Evolutionary conservation across 2,113 vertebrate species (phyloP), one percentile per base, ranked within the genome.

Genomic region (Paramormyrops kingsleyae): DNA sequence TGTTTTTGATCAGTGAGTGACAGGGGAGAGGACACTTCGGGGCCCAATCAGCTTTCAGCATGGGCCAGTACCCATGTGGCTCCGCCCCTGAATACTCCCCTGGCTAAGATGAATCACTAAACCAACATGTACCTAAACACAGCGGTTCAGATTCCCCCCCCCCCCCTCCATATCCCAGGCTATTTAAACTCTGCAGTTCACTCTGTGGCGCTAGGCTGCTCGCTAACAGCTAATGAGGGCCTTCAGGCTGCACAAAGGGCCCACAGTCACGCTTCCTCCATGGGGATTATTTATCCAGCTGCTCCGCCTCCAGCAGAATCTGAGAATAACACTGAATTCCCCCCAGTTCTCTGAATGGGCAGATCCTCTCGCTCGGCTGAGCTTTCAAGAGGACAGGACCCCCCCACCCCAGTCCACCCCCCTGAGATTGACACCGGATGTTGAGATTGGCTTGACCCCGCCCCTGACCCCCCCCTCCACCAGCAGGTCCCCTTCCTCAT

Each of bases 221-320:
- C 10, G 42, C 44, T 49, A 24, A 47, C 21, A 85, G 47, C 44
- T 24, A n/a, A 27, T 46, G 24, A 50, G 44, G n/a, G n/a, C 62
- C n/a, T 66, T 66, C 62, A 12, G 62, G 62, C 62, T 12, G 62
- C 62, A 62, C 46, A 47, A 35, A 39, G 35, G 1, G 46, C 44
- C 44, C 10, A 47, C 46, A n/a, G 21, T 84, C 39, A 24, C 5
- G 44, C 44, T 44, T 46, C 19, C 24, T 24, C 44, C n/a, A 85
- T 24, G 49, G 44, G 83, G 10, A 50, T 85, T 85, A 85, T 85
- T 85, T 85, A 85, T 49, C 83, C 83, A 85, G 24, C 42, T 85
- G 83, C 83, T 24, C 83, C 7, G 8, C 4, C 4, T 85, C 47
- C 47, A 5, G 21, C 21, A 85, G 83, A 44, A 85, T 24, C 10